phyloP scores from a whole-genome alignment of 2,888 invertebrate genomes.

The Noctua janthe region DNA sequence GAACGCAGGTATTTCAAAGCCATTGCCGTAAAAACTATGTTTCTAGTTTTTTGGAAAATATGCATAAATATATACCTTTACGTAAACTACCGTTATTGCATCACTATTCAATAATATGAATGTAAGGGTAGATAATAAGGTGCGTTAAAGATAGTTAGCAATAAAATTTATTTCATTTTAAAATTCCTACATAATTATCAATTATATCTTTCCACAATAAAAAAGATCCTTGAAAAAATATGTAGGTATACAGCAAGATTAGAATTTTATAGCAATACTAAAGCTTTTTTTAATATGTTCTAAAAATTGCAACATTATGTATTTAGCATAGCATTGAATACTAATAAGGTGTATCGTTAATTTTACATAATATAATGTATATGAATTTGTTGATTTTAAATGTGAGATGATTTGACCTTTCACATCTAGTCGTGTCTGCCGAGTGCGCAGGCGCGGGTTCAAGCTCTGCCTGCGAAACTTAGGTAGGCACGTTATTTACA shows the following conservation, averaged over 20 bases:
- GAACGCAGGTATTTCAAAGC: constrained; percentile 48
- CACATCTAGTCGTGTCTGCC: constrained; percentile 30
- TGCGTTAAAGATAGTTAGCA: not conserved
- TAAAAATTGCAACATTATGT: constrained; percentile 33
- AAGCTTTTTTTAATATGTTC: constrained; percentile 14
- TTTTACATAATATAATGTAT: constrained; percentile 45
- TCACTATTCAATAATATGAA: not conserved
- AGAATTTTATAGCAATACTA: constrained; percentile 1
- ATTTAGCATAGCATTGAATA: constrained; percentile 47
- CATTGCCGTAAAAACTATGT: constrained; percentile 7
- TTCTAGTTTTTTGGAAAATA: constrained; percentile 7
- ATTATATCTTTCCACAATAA: constrained; percentile 6
- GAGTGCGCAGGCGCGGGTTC: not conserved
- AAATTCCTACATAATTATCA: too few species aligned
- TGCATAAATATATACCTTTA: not conserved
- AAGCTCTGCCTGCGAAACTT: not conserved
- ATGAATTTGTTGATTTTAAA: constrained; percentile 58
- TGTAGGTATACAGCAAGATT: constrained; percentile 7
- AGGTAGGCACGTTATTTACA: not conserved
- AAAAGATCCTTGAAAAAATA: constrained; percentile 27
- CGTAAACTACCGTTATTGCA: not conserved
- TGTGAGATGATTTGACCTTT: constrained; percentile 64
- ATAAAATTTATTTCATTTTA: not conserved
- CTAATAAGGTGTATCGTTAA: constrained; percentile 45
- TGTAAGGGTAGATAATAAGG: not conserved